Evolutionary conservation across 2,113 vertebrate genomes (phyloP).

Genomic region (Xenopus laevis): DNA sequence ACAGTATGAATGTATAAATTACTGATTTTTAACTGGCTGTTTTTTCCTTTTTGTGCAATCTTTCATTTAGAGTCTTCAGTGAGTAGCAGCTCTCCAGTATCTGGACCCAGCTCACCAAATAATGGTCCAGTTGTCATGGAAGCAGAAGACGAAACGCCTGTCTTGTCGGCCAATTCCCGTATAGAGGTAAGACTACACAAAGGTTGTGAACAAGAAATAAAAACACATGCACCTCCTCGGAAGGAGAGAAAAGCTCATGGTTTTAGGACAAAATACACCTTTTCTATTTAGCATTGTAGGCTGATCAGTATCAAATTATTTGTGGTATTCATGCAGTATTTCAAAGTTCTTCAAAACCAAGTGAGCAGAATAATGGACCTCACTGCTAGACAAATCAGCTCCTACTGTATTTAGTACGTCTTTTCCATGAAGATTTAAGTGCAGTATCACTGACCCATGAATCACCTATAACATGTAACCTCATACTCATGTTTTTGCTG

Average conservation of each 20-base stretch:
- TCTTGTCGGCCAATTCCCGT: constrained; percentile 77
- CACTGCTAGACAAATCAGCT: too few relatives aligned
- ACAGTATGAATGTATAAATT: too few relatives aligned
- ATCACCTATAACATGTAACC: not conserved
- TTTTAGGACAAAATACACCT: too few relatives aligned
- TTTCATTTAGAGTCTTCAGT: constrained; percentile 81
- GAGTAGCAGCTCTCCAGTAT: constrained; percentile 87
- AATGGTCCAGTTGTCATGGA: constrained; percentile 81
- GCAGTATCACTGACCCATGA: not conserved
- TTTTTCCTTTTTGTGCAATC: not conserved
- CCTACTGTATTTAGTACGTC: not conserved
- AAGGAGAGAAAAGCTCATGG: too few relatives aligned
- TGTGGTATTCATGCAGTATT: too few relatives aligned
- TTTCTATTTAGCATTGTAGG: too few relatives aligned
- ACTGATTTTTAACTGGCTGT: too few relatives aligned
- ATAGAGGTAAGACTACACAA: constrained; percentile 74
- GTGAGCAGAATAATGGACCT: too few relatives aligned
- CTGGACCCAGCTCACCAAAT: constrained; percentile 92
- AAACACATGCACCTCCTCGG: too few relatives aligned
- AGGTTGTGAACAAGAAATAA: not conserved
- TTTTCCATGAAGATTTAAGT: not conserved
- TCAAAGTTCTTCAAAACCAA: too few relatives aligned
- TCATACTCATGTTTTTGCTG: constrained; percentile 46
- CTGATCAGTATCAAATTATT: too few relatives aligned
- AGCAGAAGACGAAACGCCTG: constrained; percentile 82